Evolutionary conservation across 2,888 invertebrate genomes (phyloP).

Genomic region (Polyommatus iphigenia): DNA sequence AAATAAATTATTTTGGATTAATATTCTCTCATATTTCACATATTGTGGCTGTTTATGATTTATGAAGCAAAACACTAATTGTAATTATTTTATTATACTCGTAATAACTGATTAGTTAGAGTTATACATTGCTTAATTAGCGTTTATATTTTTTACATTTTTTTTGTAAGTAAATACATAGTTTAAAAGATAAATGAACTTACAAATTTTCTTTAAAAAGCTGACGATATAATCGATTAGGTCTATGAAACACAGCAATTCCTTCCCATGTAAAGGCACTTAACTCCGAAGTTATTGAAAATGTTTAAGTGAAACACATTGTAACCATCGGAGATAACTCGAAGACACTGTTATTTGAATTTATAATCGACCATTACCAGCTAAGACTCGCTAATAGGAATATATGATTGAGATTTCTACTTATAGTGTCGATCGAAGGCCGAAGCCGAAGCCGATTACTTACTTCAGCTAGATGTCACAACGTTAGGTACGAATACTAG

Average conservation of each 20-base stretch:
- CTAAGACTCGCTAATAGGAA: constrained; percentile 33
- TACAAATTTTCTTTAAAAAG: background rate
- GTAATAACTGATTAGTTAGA: too few species aligned
- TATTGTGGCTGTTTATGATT: background rate
- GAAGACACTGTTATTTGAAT: constrained; percentile 30
- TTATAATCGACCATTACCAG: constrained; percentile 28
- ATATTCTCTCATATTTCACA: background rate
- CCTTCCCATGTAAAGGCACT: background rate
- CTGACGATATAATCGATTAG: background rate
- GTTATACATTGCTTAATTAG: too few species aligned
- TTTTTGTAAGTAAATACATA: too few species aligned
- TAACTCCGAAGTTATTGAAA: constrained; percentile 30
- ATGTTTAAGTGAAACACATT: constrained; percentile 35
- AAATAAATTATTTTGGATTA: constrained; percentile 6
- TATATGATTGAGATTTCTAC: constrained; percentile 37
- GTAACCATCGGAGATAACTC: constrained; percentile 33
- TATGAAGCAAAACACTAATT: background rate
- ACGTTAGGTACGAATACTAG: background rate
- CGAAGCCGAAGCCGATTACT: background rate
- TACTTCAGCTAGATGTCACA: background rate
- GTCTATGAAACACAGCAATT: background rate
- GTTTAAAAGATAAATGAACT: background rate
- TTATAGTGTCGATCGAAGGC: background rate
- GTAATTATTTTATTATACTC: background rate
- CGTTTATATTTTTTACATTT: too few species aligned